phyloP scores from a whole-genome alignment of 2,797 vertebrate species.

The Darevskia nairensis region DNA sequence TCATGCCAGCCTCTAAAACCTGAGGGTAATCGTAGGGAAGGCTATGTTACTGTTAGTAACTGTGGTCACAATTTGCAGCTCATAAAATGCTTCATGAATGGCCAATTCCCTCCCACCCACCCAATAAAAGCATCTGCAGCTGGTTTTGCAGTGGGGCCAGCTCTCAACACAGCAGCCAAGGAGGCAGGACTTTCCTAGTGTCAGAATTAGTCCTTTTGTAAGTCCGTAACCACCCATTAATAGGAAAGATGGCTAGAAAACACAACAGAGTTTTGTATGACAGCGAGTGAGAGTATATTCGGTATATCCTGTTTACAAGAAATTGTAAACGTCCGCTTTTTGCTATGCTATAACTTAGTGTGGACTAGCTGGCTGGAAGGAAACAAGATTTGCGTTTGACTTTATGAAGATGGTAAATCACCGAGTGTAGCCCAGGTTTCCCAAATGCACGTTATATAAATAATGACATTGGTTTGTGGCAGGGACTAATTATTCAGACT shows the following conservation, averaged over 20 bases:
- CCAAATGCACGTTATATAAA: constrained; percentile 20
- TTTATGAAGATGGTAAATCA: constrained; percentile 34
- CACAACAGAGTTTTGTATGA: neutral
- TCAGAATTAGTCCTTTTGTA: neutral
- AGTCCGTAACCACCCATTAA: neutral
- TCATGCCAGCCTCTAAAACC: neutral
- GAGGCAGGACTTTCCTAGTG: neutral
- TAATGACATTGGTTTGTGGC: constrained; percentile 11
- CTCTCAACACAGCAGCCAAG: neutral
- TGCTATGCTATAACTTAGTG: neutral
- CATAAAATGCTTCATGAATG: neutral
- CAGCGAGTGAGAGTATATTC: neutral
- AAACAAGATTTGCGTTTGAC: neutral
- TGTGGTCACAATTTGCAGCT: neutral
- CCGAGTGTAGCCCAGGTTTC: neutral
- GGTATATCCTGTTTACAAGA: neutral
- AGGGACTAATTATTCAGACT: constrained; percentile 30
- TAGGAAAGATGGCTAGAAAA: neutral
- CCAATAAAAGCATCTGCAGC: neutral
- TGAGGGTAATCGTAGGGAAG: neutral
- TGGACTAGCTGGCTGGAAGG: neutral
- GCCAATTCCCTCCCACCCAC: too few relatives aligned
- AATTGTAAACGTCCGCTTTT: neutral
- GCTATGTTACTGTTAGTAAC: neutral
- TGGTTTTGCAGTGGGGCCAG: neutral